Conservation (phyloP, 2,888 invertebrate species). For the Koerneria pararmatus region DNA sequence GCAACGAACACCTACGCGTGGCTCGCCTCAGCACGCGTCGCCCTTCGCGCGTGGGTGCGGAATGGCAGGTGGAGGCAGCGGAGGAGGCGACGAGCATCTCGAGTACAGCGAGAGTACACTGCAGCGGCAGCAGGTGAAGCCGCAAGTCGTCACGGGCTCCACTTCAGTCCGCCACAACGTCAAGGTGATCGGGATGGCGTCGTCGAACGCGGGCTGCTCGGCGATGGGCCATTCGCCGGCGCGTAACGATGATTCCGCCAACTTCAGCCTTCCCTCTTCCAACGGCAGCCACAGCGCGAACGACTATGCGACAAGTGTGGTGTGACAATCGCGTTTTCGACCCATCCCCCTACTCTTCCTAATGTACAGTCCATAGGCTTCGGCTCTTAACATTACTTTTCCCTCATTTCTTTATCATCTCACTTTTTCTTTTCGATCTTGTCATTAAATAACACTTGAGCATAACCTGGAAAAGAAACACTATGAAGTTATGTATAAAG, state of each 20-base stretch:
- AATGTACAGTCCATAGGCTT: too few relatives aligned
- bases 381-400: too few relatives aligned
- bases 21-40: constrained; percentile 34
- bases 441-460: too few relatives aligned
- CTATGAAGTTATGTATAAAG: too few relatives aligned
- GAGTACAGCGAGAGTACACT: constrained; percentile 37
- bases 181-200: constrained; percentile 21
- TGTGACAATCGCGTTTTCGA: constrained; percentile 19
- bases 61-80: background rate
- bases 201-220: background rate
- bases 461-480: too few relatives aligned
- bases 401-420: too few relatives aligned
- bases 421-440: too few relatives aligned
- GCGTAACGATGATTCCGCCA: constrained; percentile 33
- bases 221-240: constrained; percentile 13
- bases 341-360: background rate
- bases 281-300: constrained; percentile 26
- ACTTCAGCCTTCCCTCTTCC: constrained; percentile 28
- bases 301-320: constrained; percentile 45
- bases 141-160: constrained; percentile 31
- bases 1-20: constrained; percentile 42
- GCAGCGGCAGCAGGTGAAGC: constrained; percentile 28
- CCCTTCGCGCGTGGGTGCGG: background rate
- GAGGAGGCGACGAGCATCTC: constrained; percentile 9
- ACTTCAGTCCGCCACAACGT: constrained; percentile 29